Conservation (phyloP, 2,797 vertebrate genomes). For the Malacoraja senta region DNA sequence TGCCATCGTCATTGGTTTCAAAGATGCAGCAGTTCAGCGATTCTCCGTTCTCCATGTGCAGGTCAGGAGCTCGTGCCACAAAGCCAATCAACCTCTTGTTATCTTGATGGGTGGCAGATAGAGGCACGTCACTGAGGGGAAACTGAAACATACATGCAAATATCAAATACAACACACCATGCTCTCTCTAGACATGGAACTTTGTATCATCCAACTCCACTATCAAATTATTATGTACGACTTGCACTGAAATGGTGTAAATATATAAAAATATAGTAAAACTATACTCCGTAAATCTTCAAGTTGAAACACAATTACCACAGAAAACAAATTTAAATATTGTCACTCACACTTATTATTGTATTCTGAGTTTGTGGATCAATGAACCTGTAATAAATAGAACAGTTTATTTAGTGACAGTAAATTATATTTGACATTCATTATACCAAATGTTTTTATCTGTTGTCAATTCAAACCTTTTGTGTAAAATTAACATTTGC, state of each 20-base stretch:
- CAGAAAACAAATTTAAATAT: not conserved
- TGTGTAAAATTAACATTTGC: not conserved
- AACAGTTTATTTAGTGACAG: not conserved
- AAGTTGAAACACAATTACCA: not conserved
- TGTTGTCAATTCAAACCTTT: too few species aligned
- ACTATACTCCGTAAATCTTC: not conserved
- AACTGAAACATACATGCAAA: constrained; percentile 61
- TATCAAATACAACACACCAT: not conserved
- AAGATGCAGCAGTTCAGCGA: constrained; percentile 81
- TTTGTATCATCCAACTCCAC: not conserved
- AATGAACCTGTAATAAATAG: constrained; percentile 70
- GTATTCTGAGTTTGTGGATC: constrained; percentile 97
- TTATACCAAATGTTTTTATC: not conserved
- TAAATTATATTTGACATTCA: not conserved
- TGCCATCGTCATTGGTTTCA: constrained; percentile 95
- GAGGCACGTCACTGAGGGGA: constrained; percentile 76
- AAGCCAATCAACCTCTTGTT: constrained; percentile 89
- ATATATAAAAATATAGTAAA: too few species aligned
- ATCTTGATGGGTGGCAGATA: constrained; percentile 89
- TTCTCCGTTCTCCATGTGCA: constrained; percentile 59
- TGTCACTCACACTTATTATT: constrained; percentile 78
- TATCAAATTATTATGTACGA: not conserved
- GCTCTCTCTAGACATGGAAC: not conserved
- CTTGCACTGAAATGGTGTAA: not conserved
- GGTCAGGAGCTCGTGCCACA: constrained; percentile 68